Evolutionary conservation across 2,113 vertebrate species (phyloP).

Genomic region (Sorex araneus): DNA sequence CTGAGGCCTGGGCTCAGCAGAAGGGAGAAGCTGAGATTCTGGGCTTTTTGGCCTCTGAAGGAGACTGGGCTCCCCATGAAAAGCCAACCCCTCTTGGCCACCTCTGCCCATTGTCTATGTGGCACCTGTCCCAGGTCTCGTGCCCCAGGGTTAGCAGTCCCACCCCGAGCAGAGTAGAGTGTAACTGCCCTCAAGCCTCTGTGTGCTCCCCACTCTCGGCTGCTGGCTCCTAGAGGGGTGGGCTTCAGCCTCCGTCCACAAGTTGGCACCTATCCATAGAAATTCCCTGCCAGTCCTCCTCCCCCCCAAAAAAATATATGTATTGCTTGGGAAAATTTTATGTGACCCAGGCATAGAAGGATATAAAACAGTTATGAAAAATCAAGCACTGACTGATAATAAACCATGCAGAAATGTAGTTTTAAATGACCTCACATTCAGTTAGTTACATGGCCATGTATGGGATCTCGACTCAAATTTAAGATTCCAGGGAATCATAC

Average conservation of each 20-base stretch:
- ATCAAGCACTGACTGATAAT: too few species aligned
- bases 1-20: not conserved
- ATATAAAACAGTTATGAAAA: too few species aligned
- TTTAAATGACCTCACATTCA: too few species aligned
- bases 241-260: not conserved
- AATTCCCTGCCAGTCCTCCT: too few species aligned
- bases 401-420: too few species aligned
- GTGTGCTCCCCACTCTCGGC: not conserved
- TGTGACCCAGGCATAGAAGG: too few species aligned
- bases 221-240: not conserved
- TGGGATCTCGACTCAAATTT: too few species aligned
- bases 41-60: not conserved
- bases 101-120: not conserved
- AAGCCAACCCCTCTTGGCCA: not conserved
- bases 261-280: too few species aligned
- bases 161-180: not conserved
- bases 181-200: not conserved
- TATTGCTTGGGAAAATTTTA: not conserved
- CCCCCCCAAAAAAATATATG: not conserved
- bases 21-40: not conserved
- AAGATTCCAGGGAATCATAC: too few species aligned
- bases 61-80: not conserved
- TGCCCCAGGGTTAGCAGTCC: rapidly evolving
- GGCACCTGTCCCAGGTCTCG: not conserved
- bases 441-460: too few species aligned